phyloP scores from a whole-genome alignment of 1,140 invertebrate species.

The Delia radicum region DNA sequence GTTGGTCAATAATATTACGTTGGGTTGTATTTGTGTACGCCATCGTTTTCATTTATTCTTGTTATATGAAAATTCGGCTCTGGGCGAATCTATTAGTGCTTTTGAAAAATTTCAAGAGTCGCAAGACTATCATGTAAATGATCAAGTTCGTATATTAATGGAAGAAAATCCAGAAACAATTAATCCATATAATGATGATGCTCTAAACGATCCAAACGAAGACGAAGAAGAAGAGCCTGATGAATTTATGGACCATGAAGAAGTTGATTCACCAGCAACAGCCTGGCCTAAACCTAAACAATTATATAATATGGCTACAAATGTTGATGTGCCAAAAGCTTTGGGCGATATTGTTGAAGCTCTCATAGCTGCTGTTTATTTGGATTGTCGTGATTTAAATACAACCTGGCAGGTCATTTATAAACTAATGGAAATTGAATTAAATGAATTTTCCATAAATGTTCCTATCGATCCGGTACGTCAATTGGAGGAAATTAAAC shows the following conservation, averaged over 20 bases:
- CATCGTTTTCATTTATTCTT: constrained; percentile 77
- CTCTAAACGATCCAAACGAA: neutral
- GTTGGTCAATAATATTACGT: constrained; percentile 93
- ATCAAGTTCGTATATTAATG: constrained; percentile 65
- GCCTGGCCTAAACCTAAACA: neutral
- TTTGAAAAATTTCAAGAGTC: constrained; percentile 81
- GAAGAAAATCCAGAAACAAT: constrained; percentile 60
- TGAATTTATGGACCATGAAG: neutral
- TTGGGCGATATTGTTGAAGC: constrained; percentile 94
- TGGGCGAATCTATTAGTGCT: constrained; percentile 70
- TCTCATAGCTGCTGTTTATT: constrained; percentile 85
- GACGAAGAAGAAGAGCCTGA: neutral
- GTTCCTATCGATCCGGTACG: constrained; percentile 89
- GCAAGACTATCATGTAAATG: constrained; percentile 66
- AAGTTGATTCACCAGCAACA: neutral
- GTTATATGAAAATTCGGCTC: constrained; percentile 62
- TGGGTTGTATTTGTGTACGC: constrained; percentile 86
- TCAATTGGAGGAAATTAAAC: constrained; percentile 74
- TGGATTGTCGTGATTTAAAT: constrained; percentile 81
- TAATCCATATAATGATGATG: constrained; percentile 8
- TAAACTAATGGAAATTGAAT: constrained; percentile 71
- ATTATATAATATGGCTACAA: constrained; percentile 61
- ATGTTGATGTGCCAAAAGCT: constrained; percentile 88
- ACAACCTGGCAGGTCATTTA: constrained; percentile 84
- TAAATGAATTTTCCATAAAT: constrained; percentile 73